phyloP scores from a whole-genome alignment of 1,140 invertebrate genomes.

The Meloidogyne hapla region DNA sequence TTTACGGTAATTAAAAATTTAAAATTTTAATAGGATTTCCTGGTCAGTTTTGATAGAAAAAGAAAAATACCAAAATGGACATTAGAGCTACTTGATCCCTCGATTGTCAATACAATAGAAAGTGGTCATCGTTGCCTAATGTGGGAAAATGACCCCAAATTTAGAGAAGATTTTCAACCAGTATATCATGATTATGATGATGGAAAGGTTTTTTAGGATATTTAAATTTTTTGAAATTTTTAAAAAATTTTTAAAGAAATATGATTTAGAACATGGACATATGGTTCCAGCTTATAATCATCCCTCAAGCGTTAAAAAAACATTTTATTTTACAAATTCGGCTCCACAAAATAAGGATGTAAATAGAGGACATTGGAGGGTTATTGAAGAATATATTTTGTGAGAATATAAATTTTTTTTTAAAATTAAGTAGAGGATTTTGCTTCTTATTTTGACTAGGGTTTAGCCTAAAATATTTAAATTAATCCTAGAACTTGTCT shows the following conservation, averaged over 20 bases:
- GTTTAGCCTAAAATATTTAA: no score
- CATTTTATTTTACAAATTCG: conserved; percentile 10
- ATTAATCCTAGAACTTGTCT: no score
- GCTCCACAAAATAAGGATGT: neutral
- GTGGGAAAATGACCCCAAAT: neutral
- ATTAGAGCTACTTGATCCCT: neutral
- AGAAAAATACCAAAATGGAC: neutral
- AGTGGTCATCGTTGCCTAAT: neutral
- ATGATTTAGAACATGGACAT: conserved; percentile 1
- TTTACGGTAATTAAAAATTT: no score
- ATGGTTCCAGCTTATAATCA: conserved; percentile 2
- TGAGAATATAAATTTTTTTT: neutral
- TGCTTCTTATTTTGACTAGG: no score
- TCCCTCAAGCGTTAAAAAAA: neutral
- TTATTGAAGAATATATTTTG: conserved; percentile 8
- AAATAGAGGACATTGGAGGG: neutral
- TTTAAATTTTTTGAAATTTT: neutral
- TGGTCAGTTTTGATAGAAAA: neutral
- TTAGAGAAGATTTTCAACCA: neutral
- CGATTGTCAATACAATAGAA: neutral
- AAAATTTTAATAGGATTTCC: neutral
- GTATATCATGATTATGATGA: neutral
- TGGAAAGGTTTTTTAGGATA: neutral
- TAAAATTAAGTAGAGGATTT: no score
- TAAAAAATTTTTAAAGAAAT: neutral